Conservation (phyloP, 2,888 invertebrate genomes). For the Alloscopus bannaensis region DNA sequence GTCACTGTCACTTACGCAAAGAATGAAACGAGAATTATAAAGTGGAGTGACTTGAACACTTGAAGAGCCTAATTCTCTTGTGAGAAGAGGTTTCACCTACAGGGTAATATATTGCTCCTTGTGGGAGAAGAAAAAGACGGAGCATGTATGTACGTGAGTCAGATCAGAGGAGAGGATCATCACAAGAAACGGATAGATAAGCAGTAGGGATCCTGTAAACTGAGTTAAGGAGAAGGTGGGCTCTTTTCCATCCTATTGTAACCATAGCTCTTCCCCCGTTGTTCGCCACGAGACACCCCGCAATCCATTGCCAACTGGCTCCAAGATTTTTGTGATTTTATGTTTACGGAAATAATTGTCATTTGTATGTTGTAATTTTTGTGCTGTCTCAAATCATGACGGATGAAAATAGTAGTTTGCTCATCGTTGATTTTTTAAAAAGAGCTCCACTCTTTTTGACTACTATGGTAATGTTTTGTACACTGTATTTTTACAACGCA, state of each 20-base stretch:
- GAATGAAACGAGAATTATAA: slow-evolving; percentile 58
- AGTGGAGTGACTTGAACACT: slow-evolving; percentile 61
- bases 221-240: slow-evolving; percentile 48
- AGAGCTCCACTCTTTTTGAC: no score
- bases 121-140: not conserved
- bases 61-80: slow-evolving; percentile 48
- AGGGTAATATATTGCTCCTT: not conserved
- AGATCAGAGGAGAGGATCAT: slow-evolving; percentile 37
- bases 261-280: no score
- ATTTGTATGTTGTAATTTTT: no score
- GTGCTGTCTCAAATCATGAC: no score
- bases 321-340: no score
- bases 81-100: slow-evolving; percentile 47
- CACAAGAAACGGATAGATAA: slow-evolving; percentile 44
- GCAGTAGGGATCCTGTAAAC: slow-evolving; percentile 44
- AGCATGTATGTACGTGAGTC: not conserved
- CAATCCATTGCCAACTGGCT: no score
- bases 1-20: slow-evolving; percentile 60
- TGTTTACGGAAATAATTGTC: no score
- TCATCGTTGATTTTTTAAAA: no score
- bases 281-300: no score
- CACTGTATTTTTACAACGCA: no score
- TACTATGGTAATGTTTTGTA: no score
- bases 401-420: no score
- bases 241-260: slow-evolving; percentile 10